Percentiles rank a stretch among this genome's conserved stretches.
Evolutionary conservation across 2,113 vertebrate genomes (phyloP).

Genomic region (Alouatta palliata): DNA sequence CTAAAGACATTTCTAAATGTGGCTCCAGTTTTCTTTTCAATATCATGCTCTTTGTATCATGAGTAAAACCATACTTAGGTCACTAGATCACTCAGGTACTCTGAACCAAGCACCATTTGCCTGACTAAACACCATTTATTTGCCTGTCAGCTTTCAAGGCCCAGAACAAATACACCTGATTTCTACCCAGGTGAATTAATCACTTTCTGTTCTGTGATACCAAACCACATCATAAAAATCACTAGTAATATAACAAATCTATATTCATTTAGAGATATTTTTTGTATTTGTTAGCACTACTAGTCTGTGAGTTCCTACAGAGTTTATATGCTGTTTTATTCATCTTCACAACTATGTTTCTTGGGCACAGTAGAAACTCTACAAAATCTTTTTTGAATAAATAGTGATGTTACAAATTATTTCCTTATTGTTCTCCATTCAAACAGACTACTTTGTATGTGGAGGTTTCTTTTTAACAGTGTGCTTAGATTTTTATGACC

Average conservation of each 20-base stretch:
- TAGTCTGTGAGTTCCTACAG: not conserved
- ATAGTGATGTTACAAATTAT: not conserved
- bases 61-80: not conserved
- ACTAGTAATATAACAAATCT: not conserved
- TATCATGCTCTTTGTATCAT: not conserved
- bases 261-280: not conserved
- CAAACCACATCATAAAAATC: not conserved
- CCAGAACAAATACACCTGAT: not conserved
- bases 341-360: not conserved
- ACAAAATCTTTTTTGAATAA: not conserved
- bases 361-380: not conserved
- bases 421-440: not conserved
- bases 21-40: not conserved
- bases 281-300: not conserved
- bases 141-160: not conserved
- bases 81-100: not conserved
- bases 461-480: not conserved
- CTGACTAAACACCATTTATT: not conserved
- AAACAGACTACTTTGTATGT: not conserved
- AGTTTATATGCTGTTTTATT: not conserved
- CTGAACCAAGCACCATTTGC: not conserved
- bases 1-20: not conserved
- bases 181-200: not conserved
- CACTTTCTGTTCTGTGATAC: not conserved
- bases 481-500: not conserved